Evolutionary conservation across 2,113 vertebrate species (phyloP).

Genomic region (Zonotrichia leucophrys): DNA sequence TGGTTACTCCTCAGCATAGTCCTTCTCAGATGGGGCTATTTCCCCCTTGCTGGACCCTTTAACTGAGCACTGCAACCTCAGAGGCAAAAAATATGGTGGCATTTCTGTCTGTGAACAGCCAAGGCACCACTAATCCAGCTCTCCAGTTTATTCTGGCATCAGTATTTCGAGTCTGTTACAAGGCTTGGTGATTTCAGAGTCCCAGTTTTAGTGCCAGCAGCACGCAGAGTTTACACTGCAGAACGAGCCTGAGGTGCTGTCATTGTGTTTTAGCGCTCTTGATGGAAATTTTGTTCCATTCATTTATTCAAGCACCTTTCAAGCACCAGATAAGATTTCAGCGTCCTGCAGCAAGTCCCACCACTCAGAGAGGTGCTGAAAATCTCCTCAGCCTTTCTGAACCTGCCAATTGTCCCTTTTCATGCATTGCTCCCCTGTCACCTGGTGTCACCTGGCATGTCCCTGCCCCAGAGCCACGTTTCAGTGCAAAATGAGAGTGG

Average conservation of each 20-base stretch:
- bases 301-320: background rate
- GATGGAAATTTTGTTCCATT: background rate
- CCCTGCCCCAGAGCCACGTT: background rate
- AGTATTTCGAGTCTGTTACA: background rate
- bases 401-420: background rate
- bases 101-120: background rate
- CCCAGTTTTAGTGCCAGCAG: background rate
- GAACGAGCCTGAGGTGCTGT: background rate
- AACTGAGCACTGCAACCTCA: background rate
- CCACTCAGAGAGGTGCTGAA: background rate
- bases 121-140: background rate
- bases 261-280: background rate
- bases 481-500: background rate
- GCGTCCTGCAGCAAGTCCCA: background rate
- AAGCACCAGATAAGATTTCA: background rate
- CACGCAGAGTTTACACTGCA: background rate
- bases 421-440: background rate
- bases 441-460: background rate
- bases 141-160: background rate
- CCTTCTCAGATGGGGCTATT: background rate
- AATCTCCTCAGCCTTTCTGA: background rate
- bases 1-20: background rate
- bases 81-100: background rate
- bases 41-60: background rate
- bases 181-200: background rate